These are phyloP conservation scores for Oryzias javanicus DNA, from an alignment of 2,113 vertebrate species.

Conservation along the genomic window DNA sequence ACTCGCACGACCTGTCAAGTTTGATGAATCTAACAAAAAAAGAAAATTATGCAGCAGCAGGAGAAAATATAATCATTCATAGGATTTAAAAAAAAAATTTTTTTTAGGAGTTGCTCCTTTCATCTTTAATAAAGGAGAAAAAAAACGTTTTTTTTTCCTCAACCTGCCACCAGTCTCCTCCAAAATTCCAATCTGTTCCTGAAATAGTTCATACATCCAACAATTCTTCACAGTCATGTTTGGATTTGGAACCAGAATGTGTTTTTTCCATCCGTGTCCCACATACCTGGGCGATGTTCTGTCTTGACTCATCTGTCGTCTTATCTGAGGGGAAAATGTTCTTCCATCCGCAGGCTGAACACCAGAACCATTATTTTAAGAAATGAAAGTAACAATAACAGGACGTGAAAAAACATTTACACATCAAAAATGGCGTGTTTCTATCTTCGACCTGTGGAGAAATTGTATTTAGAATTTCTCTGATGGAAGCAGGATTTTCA, in stretches of 20 bases:
- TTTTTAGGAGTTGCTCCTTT: not conserved
- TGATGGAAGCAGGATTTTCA: no score
- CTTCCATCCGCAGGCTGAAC: no score
- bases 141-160: no score
- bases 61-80: conserved; percentile 9
- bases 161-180: conserved; percentile 17
- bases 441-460: no score
- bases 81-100: conserved; percentile 15
- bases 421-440: not conserved
- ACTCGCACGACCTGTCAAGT: not conserved
- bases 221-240: conserved; percentile 20
- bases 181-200: conserved; percentile 2
- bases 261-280: not conserved
- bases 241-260: conserved; percentile 7
- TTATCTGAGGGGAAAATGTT: not conserved
- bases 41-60: not conserved
- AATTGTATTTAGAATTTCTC: no score
- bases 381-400: not conserved
- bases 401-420: not conserved
- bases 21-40: conserved; percentile 10
- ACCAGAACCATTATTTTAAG: no score
- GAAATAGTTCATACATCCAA: conserved; percentile 21
- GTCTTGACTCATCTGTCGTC: conserved; percentile 1
- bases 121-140: no score
- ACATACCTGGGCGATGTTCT: not conserved